Conservation (phyloP, 2,888 invertebrate species). For the Himalopsyche kuldschensis region DNA sequence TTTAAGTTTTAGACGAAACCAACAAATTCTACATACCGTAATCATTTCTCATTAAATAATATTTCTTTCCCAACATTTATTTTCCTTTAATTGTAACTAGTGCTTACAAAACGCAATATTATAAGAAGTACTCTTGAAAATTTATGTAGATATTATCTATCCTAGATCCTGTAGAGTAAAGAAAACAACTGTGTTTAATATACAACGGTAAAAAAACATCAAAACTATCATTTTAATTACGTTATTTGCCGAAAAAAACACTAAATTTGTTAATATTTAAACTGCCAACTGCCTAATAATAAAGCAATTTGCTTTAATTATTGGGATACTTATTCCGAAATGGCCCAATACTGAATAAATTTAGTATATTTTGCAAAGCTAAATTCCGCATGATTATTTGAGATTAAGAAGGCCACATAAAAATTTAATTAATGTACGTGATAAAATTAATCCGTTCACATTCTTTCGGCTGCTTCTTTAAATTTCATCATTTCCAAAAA, state of each 20-base stretch:
- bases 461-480: slow-evolving; percentile 26
- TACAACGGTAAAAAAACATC: neutral
- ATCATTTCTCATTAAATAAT: too few species aligned
- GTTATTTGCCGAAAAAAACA: neutral
- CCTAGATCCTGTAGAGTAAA: too few species aligned
- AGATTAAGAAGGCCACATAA: neutral
- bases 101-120: too few species aligned
- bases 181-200: neutral
- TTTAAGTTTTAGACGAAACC: too few species aligned
- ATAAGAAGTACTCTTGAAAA: too few species aligned
- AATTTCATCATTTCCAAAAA: slow-evolving; percentile 31
- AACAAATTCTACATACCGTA: too few species aligned
- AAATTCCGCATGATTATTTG: neutral
- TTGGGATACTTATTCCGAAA: neutral
- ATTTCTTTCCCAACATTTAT: too few species aligned
- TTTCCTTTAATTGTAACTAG: too few species aligned
- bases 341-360: neutral
- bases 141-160: too few species aligned
- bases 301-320: neutral
- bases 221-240: neutral
- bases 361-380: neutral
- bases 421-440: slow-evolving; percentile 14
- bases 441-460: slow-evolving; percentile 31
- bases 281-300: neutral
- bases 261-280: neutral